Percentiles rank a stretch among this genome's conserved stretches.
Conservation (phyloP, 2,113 vertebrate genomes). For the Protobothrops flavoviridis region DNA sequence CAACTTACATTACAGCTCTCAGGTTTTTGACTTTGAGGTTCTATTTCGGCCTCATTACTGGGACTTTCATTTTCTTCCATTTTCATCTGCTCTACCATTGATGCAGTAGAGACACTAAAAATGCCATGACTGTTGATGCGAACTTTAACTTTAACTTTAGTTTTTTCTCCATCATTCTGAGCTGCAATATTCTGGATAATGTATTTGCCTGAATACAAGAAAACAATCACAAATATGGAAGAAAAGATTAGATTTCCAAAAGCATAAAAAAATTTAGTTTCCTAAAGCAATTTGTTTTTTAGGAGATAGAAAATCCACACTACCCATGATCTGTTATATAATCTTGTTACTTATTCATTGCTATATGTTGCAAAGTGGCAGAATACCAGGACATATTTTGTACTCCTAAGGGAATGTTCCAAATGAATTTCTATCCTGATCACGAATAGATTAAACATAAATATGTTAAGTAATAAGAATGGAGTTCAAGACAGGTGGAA, state of each 20-base stretch:
- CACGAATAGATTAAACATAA: neutral
- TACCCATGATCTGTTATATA: neutral
- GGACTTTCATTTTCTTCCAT: constrained; percentile 77
- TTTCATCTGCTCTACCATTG: constrained; percentile 79
- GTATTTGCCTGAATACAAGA: neutral
- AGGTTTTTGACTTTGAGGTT: constrained; percentile 72
- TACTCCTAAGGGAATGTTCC: neutral
- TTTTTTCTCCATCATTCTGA: constrained; percentile 79
- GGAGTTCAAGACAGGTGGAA: neutral
- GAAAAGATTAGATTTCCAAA: neutral
- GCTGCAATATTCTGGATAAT: constrained; percentile 49
- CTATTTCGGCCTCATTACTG: constrained; percentile 64
- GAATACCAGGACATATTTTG: neutral
- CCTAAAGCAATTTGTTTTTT: neutral
- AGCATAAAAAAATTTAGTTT: neutral
- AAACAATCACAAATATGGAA: neutral
- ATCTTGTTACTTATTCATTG: neutral
- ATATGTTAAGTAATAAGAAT: neutral
- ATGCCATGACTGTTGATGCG: constrained; percentile 78
- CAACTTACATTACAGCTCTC: constrained; percentile 70
- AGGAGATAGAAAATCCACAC: neutral
- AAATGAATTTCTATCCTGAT: neutral
- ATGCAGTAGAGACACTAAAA: constrained; percentile 80
- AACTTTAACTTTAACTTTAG: constrained; percentile 82
- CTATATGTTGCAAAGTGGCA: neutral